A percentile compares a stretch with the other conserved stretches of the same genome.
Conservation (phyloP, 2,113 vertebrate species). For the Phodopus roborovskii region DNA sequence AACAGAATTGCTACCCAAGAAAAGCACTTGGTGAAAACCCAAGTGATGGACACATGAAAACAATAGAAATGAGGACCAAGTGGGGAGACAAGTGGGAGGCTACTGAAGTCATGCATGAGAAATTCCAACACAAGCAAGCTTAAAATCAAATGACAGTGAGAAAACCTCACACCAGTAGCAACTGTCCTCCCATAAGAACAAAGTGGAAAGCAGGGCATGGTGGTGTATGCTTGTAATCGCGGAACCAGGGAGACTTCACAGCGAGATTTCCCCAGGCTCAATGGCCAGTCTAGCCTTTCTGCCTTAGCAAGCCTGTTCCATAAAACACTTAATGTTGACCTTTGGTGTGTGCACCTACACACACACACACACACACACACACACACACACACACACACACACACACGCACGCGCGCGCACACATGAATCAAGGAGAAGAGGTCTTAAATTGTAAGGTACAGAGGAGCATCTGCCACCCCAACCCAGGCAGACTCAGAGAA, state of each 20-base stretch:
- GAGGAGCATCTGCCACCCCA: conserved; percentile 71
- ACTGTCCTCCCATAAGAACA: conserved; percentile 81
- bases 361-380: neutral
- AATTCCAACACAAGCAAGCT: conserved; percentile 61
- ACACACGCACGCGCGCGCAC: neutral
- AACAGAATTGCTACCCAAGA: conserved; percentile 65
- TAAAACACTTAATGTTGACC: neutral
- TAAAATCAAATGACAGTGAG: conserved; percentile 75
- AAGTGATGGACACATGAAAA: conserved; percentile 48
- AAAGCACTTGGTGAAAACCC: neutral
- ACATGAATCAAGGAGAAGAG: conserved; percentile 67
- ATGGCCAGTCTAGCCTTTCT: neutral
- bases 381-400: neutral
- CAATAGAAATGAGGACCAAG: neutral
- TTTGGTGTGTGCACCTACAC: neutral
- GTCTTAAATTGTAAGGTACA: conserved; percentile 46
- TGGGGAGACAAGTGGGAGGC: neutral
- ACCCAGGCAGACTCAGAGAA: neutral
- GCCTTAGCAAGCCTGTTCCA: neutral
- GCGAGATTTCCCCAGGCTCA: neutral
- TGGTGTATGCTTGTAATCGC: neutral
- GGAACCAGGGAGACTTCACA: neutral
- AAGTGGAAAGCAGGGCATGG: neutral
- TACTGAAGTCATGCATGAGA: neutral
- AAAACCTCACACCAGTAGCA: conserved; percentile 70